Base-by-base conservation (phyloP, 2,797 vertebrate genomes). In the Tinamus major region DNA sequence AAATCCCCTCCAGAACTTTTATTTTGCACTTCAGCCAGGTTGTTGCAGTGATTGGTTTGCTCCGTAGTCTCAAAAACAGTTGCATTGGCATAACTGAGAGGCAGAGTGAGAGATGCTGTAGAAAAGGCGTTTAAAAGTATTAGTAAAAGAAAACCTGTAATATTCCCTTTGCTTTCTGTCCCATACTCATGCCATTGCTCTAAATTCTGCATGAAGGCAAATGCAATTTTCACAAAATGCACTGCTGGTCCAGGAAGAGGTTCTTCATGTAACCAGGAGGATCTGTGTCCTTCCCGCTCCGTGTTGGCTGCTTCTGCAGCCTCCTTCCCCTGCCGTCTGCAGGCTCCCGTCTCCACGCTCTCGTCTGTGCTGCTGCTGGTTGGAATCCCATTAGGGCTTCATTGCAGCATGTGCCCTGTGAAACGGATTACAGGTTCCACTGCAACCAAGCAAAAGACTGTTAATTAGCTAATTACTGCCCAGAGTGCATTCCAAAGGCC, bases 381-480 rank as follows among this genome's bases (percentile, higher is more conserved):
- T 33, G 35, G 93, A 80, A 89, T 62, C 93, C 89, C 70, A 55
- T 71, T 33, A 26, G 4, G 13, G 81, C 68, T 49, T 81, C 92
- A 67, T 77, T 44, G 39, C 3, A 1, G 65, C 56, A 5, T 86
- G 21, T 79, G 85, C 87, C 72, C 3, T 11, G 12, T 24, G 80
- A 83, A 84, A 90, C 58, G 85, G 80, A 92, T 89, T 89, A 84
- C 17, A 15, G 68, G 70, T 69, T 85, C 89, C 78, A 70, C 79
- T 35, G 85, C 85, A 95, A 95, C 39, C 62, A 58, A 82, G 87
- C 95, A 92, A 61, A 84, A 90, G 93, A 91, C 59, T 94, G 86
- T 79, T 95, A 95, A 93, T 95, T 95, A 94, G 89, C 93, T 96
- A 94, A 96, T 96, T 97, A 91, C 61, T 91, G 85, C 87, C 79